A percentile compares a stretch with the other conserved stretches of the same genome.
Evolutionary conservation across 2,797 vertebrate species (phyloP).

Genomic region (Enteromius unitaeniatus): DNA sequence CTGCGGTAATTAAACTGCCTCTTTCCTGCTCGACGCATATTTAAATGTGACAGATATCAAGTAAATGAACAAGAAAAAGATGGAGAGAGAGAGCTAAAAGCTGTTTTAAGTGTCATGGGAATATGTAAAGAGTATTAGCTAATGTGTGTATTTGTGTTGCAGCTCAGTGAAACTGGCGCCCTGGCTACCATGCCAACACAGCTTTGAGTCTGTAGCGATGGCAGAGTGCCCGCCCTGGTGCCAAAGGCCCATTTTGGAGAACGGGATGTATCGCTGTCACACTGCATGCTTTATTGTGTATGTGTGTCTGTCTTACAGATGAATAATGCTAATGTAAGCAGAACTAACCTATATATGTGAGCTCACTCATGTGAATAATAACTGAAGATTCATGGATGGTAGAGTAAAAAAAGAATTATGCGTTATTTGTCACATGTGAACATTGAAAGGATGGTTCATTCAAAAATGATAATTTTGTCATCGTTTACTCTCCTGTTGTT

Average conservation of each 20-base stretch:
- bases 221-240: background rate
- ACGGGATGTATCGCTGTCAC: background rate
- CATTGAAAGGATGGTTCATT: background rate
- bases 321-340: conserved; percentile 21
- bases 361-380: conserved; percentile 20
- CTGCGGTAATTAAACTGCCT: conserved; percentile 57
- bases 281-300: background rate
- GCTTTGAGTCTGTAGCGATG: conserved; percentile 21
- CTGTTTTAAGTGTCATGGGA: conserved; percentile 45
- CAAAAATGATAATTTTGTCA: background rate
- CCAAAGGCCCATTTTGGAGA: conserved; percentile 17
- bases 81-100: conserved; percentile 22
- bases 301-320: background rate
- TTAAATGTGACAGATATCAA: conserved; percentile 59
- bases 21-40: conserved; percentile 47
- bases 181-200: conserved; percentile 15
- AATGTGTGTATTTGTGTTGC: conserved; percentile 28
- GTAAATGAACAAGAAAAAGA: conserved; percentile 50
- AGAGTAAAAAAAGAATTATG: background rate
- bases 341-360: conserved; percentile 20
- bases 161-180: background rate
- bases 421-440: conserved; percentile 18
- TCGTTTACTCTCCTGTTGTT: background rate
- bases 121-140: conserved; percentile 46
- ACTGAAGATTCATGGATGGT: background rate